phyloP scores from a whole-genome alignment of 2,113 vertebrate genomes.

The Etheostoma cragini region DNA sequence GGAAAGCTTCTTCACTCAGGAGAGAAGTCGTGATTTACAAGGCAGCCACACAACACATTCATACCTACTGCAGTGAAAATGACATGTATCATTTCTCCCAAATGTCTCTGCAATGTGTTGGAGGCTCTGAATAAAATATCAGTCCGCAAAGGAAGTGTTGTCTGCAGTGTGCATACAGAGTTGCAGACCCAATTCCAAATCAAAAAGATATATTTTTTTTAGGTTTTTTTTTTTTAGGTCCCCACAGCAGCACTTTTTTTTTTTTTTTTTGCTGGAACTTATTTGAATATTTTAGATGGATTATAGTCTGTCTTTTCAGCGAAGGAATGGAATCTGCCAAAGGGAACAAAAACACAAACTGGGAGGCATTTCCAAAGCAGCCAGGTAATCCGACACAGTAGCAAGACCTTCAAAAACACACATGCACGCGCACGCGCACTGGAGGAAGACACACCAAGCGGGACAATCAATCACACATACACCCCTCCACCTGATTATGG shows the following conservation, averaged over 20 bases:
- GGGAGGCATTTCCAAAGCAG: constrained; percentile 57
- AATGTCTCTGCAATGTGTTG: constrained; percentile 54
- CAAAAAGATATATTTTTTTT: constrained; percentile 55
- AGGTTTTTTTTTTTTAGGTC: too few species aligned
- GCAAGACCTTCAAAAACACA: constrained; percentile 38
- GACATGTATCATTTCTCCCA: constrained; percentile 67
- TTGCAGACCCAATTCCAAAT: constrained; percentile 63
- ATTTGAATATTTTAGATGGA: constrained; percentile 70
- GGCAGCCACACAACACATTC: constrained; percentile 43
- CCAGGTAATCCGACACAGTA: constrained; percentile 78
- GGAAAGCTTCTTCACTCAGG: constrained; percentile 32
- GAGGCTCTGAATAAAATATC: constrained; percentile 71
- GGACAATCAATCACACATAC: constrained; percentile 65
- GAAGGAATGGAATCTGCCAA: constrained; percentile 43
- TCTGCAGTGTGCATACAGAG: constrained; percentile 43
- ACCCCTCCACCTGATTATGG: constrained; percentile 78
- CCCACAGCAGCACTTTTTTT: background rate
- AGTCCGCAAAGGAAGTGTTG: constrained; percentile 38
- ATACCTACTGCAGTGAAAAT: constrained; percentile 53
- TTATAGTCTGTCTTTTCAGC: constrained; percentile 40
- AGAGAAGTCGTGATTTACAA: constrained; percentile 53
- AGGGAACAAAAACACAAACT: constrained; percentile 59
- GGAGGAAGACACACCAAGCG: constrained; percentile 28
- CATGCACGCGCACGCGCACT: constrained; percentile 3
- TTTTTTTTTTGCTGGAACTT: constrained; percentile 1